Percentiles rank a stretch among this genome's conserved stretches.
These are phyloP conservation scores for Cliona cf. orientalis DNA, from an alignment of 37 sponge, comb jelly and placozoan genomes.

Conservation along the genomic window DNA sequence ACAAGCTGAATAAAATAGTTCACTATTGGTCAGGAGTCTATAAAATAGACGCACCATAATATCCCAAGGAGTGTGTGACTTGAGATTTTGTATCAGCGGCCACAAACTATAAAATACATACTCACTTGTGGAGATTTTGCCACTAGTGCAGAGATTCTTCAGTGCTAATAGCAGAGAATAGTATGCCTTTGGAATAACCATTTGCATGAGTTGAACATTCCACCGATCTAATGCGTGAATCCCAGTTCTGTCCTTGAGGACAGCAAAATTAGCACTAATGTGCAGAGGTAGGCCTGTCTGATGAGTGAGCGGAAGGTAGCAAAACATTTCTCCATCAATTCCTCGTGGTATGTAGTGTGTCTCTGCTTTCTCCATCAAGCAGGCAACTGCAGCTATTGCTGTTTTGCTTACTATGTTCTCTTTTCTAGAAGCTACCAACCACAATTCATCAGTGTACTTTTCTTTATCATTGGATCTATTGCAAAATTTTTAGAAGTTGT, in stretches of 20 bases:
- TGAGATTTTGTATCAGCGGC: slow-evolving; percentile 34
- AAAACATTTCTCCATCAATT: slow-evolving; percentile 41
- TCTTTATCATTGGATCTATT: not conserved
- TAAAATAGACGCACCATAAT: slow-evolving; percentile 1
- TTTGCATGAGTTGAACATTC: slow-evolving; percentile 49
- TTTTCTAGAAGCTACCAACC: slow-evolving; percentile 6
- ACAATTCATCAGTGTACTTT: not conserved
- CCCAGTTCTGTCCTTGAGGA: slow-evolving; percentile 62
- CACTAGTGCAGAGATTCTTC: not conserved
- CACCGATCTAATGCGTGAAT: slow-evolving; percentile 32
- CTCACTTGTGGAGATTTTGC: not conserved
- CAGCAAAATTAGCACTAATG: slow-evolving; percentile 75
- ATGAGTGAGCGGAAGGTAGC: slow-evolving; percentile 44
- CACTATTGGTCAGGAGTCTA: not conserved
- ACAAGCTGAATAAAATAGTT: slow-evolving; percentile 42
- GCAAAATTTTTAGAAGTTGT: no score
- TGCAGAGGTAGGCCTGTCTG: slow-evolving; percentile 77
- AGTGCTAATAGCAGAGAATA: slow-evolving; percentile 15
- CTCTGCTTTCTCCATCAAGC: not conserved
- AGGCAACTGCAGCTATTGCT: slow-evolving; percentile 39
- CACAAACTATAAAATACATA: slow-evolving; percentile 44
- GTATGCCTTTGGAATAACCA: slow-evolving; percentile 57
- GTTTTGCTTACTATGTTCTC: not conserved
- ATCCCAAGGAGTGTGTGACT: slow-evolving; percentile 42
- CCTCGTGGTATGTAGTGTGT: not conserved